A percentile compares a stretch with the other conserved stretches of the same genome.
Conservation (phyloP, 1,140 invertebrate genomes). For the Triops cancriformis region DNA sequence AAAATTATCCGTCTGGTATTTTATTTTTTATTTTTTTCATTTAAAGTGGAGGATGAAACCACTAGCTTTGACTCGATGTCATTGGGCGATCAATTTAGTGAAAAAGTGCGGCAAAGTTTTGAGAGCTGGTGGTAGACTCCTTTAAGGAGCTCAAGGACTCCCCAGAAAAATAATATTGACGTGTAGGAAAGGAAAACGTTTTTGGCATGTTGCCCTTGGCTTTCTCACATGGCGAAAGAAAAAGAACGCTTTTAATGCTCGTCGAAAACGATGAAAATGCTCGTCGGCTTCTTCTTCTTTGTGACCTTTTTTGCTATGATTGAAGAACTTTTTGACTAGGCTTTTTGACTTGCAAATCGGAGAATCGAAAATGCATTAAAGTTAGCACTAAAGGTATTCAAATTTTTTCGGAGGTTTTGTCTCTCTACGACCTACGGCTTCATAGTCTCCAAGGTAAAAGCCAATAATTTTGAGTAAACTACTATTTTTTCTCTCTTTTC, state of each 20-base stretch:
- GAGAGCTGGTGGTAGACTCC: not conserved
- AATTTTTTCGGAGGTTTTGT: not conserved
- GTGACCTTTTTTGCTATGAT: not conserved
- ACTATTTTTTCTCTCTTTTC: not conserved
- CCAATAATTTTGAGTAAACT: not conserved
- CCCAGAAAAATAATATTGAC: not conserved
- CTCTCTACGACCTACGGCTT: not conserved
- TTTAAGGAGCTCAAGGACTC: not conserved
- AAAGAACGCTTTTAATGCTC: not conserved
- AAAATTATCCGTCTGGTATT: too few species aligned
- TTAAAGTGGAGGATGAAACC: not conserved
- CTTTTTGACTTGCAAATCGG: not conserved
- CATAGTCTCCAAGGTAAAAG: not conserved
- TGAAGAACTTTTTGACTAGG: not conserved
- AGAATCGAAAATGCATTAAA: constrained; percentile 1
- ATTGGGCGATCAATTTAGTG: not conserved
- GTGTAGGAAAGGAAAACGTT: not conserved
- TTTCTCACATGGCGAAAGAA: not conserved
- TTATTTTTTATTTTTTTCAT: too few species aligned
- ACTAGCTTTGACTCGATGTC: not conserved
- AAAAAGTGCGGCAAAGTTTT: not conserved
- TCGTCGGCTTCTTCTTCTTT: not conserved
- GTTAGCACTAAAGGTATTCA: not conserved
- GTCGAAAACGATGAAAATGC: not conserved
- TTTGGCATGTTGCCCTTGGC: constrained; percentile 2